These are phyloP conservation scores for Campoplex nolae DNA, from an alignment of 2,888 invertebrate species.

Conservation along the genomic window DNA sequence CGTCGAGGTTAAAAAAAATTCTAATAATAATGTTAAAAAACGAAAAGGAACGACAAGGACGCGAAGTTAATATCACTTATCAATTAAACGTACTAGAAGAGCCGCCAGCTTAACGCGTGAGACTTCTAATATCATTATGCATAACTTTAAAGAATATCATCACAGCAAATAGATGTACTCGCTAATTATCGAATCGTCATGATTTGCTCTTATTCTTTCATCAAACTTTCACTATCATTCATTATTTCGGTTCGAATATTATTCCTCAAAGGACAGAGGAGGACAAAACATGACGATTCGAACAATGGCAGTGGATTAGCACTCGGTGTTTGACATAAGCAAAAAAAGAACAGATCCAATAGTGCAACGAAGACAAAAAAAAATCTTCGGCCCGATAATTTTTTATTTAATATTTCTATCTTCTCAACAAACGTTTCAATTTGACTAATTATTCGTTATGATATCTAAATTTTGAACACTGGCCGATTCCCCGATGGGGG, in stretches of 20 bases:
- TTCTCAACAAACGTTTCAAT: too few relatives aligned
- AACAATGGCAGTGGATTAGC: slow-evolving; percentile 75
- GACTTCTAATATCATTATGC: slow-evolving; percentile 73
- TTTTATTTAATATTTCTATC: not conserved
- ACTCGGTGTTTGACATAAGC: slow-evolving; percentile 72
- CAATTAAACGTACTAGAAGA: slow-evolving; percentile 63
- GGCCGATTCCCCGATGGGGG: too few relatives aligned
- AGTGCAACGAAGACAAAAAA: not conserved
- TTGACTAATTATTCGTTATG: too few relatives aligned
- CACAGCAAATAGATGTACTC: slow-evolving; percentile 80
- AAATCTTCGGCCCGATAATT: not conserved
- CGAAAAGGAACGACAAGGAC: slow-evolving; percentile 54
- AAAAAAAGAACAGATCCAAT: slow-evolving; percentile 10
- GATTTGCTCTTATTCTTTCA: not conserved
- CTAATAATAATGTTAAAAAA: slow-evolving; percentile 23
- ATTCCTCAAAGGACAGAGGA: not conserved
- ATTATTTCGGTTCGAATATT: not conserved
- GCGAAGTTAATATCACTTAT: slow-evolving; percentile 51
- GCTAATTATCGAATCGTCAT: slow-evolving; percentile 63
- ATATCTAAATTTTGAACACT: too few relatives aligned
- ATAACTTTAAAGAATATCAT: slow-evolving; percentile 77
- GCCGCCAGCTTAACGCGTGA: slow-evolving; percentile 69
- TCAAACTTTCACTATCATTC: not conserved
- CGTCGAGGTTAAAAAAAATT: slow-evolving; percentile 20
- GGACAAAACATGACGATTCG: not conserved